Evolutionary conservation across 2,797 vertebrate species (phyloP).

Genomic region (Tympanoctomys barrerae): DNA sequence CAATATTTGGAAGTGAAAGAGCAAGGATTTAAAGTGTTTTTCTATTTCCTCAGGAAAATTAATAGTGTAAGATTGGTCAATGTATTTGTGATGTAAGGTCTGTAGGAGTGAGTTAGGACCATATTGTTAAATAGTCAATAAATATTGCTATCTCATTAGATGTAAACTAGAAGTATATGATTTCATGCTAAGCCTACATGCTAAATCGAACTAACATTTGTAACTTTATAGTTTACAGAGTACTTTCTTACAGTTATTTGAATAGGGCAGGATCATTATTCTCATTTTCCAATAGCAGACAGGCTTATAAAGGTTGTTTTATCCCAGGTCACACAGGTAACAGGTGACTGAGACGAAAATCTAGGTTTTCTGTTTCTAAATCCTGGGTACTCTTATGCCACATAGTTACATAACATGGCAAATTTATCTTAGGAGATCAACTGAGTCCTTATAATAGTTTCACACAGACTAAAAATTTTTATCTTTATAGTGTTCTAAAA

Average conservation of each 20-base stretch:
- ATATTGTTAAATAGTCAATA: slow-evolving; percentile 59
- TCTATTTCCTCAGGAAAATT: neutral
- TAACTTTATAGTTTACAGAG: slow-evolving; percentile 63
- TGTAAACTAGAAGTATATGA: neutral
- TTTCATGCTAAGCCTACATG: slow-evolving; percentile 51
- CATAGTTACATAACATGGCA: slow-evolving; percentile 49
- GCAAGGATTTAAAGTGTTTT: slow-evolving; percentile 37
- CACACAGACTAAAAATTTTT: slow-evolving; percentile 46
- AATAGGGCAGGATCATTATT: slow-evolving; percentile 52
- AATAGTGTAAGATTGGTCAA: slow-evolving; percentile 48
- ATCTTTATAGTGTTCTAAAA: slow-evolving; percentile 54
- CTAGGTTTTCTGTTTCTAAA: slow-evolving; percentile 61
- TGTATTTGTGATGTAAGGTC: slow-evolving; percentile 37
- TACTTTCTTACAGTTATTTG: slow-evolving; percentile 63
- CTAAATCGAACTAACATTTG: slow-evolving; percentile 67
- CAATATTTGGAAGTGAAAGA: slow-evolving; percentile 57
- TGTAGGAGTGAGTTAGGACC: neutral
- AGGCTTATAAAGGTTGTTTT: slow-evolving; percentile 68
- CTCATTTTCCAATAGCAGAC: slow-evolving; percentile 64
- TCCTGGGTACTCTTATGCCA: slow-evolving; percentile 7
- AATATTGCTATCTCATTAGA: slow-evolving; percentile 48
- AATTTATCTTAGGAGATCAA: slow-evolving; percentile 35
- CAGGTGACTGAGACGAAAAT: slow-evolving; percentile 51
- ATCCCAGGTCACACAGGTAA: slow-evolving; percentile 56
- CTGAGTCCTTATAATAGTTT: slow-evolving; percentile 29